Base-by-base conservation (phyloP, 2,797 vertebrate species). In the Silurus aristotelis region DNA sequence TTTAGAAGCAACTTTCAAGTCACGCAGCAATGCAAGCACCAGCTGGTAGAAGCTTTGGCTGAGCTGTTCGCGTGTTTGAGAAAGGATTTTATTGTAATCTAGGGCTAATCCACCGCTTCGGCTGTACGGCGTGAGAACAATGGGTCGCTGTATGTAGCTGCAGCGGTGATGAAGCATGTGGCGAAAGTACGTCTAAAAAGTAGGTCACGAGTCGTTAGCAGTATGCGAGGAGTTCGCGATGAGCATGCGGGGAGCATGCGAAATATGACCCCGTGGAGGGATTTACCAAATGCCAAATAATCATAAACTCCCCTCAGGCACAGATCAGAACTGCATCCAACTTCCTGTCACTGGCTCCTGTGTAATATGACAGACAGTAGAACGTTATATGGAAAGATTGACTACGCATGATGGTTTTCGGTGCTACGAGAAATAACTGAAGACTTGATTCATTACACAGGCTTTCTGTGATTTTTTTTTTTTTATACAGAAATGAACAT, bases 191-290 rank as follows among this genome's bases (percentile, higher is more conserved):
- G 92, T 92, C 89, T 91, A 90, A 94, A 92, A 95, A 94, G 93
- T 94, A 92, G 95, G 95, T 94, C 95, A 95, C 92, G 93, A 93
- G 91, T 94, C 93, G 91, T 94, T 92, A 91, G 90, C 90, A 92
- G 90, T 90, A 90, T 75, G 86, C 90, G 91, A 94, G 90, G 89
- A 91, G 90, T 90, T 91, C 79, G 87, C 90, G 91, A 94, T 10
- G 48, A 92, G 90, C 90, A 90, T 75, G 86, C 90, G 91, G 93
- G 90, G 89, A 92, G 90, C 90, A 91, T 80, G 87, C 90, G 91
- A 94, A 91, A 92, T 92, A 92, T 92, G 91, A 94, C 91, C 88
- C 66, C 25, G 90, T 87, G 87, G 87, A 91, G 88, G 92, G 90
- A 91, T 87, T 85, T 83, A 76, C 72, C 77, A 73, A 87, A 91